Conservation (phyloP, 23 tunicate species). For the Ciona savignyi region DNA sequence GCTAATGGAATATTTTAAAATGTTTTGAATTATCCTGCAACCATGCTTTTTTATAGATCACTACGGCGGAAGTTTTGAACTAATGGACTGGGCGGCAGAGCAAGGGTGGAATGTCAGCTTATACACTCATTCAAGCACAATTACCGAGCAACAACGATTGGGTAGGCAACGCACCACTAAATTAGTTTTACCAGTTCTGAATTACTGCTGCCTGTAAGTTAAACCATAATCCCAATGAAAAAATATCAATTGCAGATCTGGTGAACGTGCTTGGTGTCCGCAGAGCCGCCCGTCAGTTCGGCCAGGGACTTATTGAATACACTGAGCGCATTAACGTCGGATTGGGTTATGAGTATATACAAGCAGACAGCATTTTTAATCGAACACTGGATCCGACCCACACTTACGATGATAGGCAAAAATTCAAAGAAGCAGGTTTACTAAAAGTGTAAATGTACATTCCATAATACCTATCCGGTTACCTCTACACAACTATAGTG, state of each 20-base stretch:
- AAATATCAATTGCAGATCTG: neutral
- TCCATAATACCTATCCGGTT: too few species aligned
- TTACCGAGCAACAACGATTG: neutral
- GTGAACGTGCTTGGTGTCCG: neutral
- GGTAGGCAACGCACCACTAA: neutral
- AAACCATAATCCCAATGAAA: neutral
- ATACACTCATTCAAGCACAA: neutral
- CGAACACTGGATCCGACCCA: neutral
- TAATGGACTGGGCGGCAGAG: neutral
- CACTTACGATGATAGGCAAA: neutral
- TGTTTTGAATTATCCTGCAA: too few species aligned
- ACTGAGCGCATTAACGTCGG: neutral
- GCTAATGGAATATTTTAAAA: too few species aligned
- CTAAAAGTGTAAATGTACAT: too few species aligned
- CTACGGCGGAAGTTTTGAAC: neutral
- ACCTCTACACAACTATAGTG: too few species aligned
- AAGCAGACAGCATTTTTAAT: neutral
- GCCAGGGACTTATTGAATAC: neutral
- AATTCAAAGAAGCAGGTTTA: neutral
- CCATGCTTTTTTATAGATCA: neutral
- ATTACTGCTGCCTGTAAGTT: neutral
- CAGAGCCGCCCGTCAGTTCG: neutral
- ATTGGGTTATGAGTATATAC: neutral
- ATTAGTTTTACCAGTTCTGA: too few species aligned
- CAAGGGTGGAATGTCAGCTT: neutral